A percentile compares a stretch with the other conserved stretches of the same genome.
Evolutionary conservation across 2,797 vertebrate genomes (phyloP).

Genomic region (Ctenopoma kingsleyae): DNA sequence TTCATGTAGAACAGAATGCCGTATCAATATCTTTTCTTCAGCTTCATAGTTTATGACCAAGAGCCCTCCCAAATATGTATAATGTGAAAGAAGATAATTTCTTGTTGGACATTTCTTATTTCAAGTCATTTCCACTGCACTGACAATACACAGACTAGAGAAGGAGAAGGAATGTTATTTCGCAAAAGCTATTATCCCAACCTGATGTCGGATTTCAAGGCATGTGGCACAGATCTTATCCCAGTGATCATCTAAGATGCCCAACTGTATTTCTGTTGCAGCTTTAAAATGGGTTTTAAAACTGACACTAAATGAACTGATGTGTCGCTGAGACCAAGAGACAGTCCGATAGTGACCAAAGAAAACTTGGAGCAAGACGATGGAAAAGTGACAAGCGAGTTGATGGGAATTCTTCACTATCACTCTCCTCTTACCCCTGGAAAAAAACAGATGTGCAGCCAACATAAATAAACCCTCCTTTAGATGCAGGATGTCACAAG

Average conservation of each 20-base stretch:
- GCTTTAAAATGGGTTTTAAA: constrained; percentile 70
- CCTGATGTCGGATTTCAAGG: constrained; percentile 56
- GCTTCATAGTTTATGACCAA: constrained; percentile 63
- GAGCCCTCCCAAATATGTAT: constrained; percentile 69
- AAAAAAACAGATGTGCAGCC: constrained; percentile 57
- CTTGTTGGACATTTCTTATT: constrained; percentile 53
- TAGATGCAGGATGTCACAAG: constrained; percentile 71
- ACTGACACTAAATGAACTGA: constrained; percentile 74
- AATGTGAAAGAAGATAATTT: constrained; percentile 58
- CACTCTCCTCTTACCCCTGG: constrained; percentile 71
- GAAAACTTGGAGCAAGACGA: constrained; percentile 68
- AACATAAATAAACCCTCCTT: constrained; percentile 73
- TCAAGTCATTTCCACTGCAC: constrained; percentile 38
- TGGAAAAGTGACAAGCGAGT: constrained; percentile 77
- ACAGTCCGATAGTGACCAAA: constrained; percentile 69
- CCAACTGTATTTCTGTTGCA: constrained; percentile 67
- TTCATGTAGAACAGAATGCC: constrained; percentile 73
- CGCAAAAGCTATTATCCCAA: constrained; percentile 53
- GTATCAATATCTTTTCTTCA: constrained; percentile 69
- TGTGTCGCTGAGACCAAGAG: constrained; percentile 67
- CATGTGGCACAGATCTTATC: constrained; percentile 44
- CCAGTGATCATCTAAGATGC: constrained; percentile 49
- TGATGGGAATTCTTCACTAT: constrained; percentile 83
- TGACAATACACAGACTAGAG: constrained; percentile 35
- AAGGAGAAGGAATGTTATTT: constrained; percentile 37